A percentile compares a stretch with the other conserved stretches of the same genome.
These are phyloP conservation scores for Watsonalla binaria DNA, from an alignment of 2,888 invertebrate genomes.

Conservation along the genomic window DNA sequence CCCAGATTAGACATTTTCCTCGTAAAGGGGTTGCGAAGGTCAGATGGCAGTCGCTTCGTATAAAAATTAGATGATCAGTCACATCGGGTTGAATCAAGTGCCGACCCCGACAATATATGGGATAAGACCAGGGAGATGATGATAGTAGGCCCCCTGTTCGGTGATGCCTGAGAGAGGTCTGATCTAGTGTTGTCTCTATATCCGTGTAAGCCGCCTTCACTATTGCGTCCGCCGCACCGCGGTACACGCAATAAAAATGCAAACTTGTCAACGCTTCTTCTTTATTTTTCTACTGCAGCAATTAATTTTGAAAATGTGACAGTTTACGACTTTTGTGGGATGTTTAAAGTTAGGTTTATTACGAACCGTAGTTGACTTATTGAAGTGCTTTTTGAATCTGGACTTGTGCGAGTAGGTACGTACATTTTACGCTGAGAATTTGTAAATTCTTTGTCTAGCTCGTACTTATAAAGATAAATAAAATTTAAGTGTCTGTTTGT, in stretches of 20 bases:
- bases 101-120: no score
- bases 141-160: no score
- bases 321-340: slow-evolving; percentile 8
- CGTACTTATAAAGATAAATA: no score
- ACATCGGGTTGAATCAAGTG: no score
- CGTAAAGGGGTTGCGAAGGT: no score
- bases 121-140: no score
- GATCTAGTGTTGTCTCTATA: slow-evolving; percentile 17
- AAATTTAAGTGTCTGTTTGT: no score
- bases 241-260: slow-evolving; percentile 53
- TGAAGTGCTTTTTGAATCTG: not conserved
- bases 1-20: no score
- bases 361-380: not conserved
- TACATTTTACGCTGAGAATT: no score
- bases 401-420: not conserved
- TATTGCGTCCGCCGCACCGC: slow-evolving; percentile 32
- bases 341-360: not conserved
- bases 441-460: no score
- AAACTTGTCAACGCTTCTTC: slow-evolving; percentile 53
- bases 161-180: not conserved
- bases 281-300: slow-evolving; percentile 27
- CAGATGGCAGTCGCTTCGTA: no score
- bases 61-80: no score
- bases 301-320: slow-evolving; percentile 24
- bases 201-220: slow-evolving; percentile 16